These are phyloP conservation scores for Oeneis ivallda DNA, from an alignment of 2,888 invertebrate genomes.

Conservation along the genomic window DNA sequence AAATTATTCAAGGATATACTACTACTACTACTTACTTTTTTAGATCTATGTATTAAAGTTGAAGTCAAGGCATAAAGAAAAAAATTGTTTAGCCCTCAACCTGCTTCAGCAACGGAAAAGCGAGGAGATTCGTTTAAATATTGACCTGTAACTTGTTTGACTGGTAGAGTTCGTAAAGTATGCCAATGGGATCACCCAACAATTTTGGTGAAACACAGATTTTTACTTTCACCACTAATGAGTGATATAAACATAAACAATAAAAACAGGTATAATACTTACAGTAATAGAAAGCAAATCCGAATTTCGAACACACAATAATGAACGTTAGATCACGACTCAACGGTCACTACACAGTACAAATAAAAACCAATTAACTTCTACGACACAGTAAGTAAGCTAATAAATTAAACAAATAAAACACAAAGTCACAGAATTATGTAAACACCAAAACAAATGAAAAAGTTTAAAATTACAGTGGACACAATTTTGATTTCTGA, in stretches of 20 bases:
- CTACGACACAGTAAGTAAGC: conserved; percentile 40
- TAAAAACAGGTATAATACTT: conserved; percentile 65
- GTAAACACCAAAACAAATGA: conserved; percentile 52
- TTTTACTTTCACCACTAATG: conserved; percentile 60
- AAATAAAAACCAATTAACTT: conserved; percentile 49
- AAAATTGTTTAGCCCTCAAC: conserved; percentile 3
- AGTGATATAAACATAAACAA: conserved; percentile 62
- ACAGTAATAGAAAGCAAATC: conserved; percentile 81
- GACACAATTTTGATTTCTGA: conserved; percentile 47
- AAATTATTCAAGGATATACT: too few relatives aligned
- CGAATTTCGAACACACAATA: conserved; percentile 62
- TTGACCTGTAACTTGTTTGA: conserved; percentile 39
- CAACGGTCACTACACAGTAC: conserved; percentile 59
- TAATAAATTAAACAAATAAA: conserved; percentile 48
- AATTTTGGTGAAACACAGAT: conserved; percentile 46
- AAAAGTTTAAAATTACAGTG: conserved; percentile 51
- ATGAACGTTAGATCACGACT: conserved; percentile 65
- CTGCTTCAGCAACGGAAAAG: conserved; percentile 19
- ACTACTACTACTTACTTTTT: too few relatives aligned
- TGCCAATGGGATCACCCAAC: conserved; percentile 43
- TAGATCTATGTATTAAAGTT: too few relatives aligned
- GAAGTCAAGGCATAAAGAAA: too few relatives aligned
- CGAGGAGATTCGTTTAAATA: conserved; percentile 36
- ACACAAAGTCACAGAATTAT: conserved; percentile 48
- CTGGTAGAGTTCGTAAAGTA: conserved; percentile 38